Evolutionary conservation across 2,797 vertebrate genomes (phyloP).

Genomic region (Eulemur mongoz): DNA sequence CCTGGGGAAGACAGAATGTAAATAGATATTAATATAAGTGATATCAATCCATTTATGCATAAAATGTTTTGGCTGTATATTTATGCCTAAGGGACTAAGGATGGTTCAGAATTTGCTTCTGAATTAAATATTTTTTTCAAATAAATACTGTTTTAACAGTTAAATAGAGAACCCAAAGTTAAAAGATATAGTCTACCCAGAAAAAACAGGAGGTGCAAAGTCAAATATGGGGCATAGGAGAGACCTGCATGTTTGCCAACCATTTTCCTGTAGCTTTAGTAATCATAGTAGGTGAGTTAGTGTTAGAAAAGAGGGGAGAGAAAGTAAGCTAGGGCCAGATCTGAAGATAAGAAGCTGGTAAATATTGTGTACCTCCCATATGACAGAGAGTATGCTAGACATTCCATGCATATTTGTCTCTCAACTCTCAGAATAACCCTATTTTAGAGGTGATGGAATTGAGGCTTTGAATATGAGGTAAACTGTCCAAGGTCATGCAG

Average conservation of each 20-base stretch:
- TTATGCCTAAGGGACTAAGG: not conserved
- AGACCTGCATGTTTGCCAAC: rapidly evolving
- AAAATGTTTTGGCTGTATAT: not conserved
- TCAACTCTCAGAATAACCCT: not conserved
- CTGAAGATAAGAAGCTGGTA: not conserved
- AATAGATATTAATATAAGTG: not conserved
- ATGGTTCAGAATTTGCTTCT: not conserved
- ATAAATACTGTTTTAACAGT: not conserved
- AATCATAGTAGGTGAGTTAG: not conserved
- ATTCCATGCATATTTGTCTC: not conserved
- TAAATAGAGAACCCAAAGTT: not conserved
- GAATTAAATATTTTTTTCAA: not conserved
- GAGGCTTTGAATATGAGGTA: not conserved
- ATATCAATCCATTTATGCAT: not conserved
- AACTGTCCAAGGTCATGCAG: not conserved
- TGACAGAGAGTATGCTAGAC: not conserved
- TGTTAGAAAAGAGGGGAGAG: not conserved
- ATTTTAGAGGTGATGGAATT: not conserved
- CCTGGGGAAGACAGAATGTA: not conserved
- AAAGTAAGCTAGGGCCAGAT: no score
- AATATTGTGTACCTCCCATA: rapidly evolving
- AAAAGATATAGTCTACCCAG: not conserved
- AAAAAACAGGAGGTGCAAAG: not conserved
- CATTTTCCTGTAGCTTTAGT: not conserved
- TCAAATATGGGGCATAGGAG: not conserved